phyloP scores from a whole-genome alignment of 2,113 vertebrate genomes.

The Oxyruncus cristatus region DNA sequence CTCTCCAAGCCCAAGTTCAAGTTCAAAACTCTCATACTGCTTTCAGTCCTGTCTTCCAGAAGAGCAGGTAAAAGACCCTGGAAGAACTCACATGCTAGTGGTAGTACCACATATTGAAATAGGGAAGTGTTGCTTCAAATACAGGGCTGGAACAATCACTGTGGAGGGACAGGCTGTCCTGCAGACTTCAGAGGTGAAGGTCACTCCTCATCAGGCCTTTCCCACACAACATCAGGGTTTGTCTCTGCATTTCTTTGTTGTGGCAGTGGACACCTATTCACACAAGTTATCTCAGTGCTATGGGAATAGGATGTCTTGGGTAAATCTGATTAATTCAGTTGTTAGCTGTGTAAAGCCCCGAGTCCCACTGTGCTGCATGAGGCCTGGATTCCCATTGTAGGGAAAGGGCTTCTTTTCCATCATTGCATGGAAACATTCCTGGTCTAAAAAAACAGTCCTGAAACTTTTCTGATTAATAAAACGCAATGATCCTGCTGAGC shows the following conservation, averaged over 20 bases:
- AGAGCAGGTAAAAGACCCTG: neutral
- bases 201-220: neutral
- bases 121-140: neutral
- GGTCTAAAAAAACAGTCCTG: neutral
- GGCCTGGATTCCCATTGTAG: neutral
- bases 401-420: neutral
- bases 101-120: neutral
- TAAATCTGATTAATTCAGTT: neutral
- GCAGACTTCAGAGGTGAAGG: neutral
- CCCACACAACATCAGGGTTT: fast-evolving
- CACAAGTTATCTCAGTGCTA: neutral
- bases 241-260: neutral
- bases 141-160: neutral
- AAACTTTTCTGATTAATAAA: neutral
- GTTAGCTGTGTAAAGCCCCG: neutral
- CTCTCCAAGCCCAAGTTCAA: neutral
- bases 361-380: neutral
- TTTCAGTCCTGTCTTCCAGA: neutral
- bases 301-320: neutral
- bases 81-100: neutral
- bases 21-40: neutral
- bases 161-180: neutral
- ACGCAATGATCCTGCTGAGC: neutral
- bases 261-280: neutral
- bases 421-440: neutral